Percentiles rank a stretch among this genome's conserved stretches.
phyloP scores from a whole-genome alignment of 2,888 invertebrate genomes.

The Boloria selene region DNA sequence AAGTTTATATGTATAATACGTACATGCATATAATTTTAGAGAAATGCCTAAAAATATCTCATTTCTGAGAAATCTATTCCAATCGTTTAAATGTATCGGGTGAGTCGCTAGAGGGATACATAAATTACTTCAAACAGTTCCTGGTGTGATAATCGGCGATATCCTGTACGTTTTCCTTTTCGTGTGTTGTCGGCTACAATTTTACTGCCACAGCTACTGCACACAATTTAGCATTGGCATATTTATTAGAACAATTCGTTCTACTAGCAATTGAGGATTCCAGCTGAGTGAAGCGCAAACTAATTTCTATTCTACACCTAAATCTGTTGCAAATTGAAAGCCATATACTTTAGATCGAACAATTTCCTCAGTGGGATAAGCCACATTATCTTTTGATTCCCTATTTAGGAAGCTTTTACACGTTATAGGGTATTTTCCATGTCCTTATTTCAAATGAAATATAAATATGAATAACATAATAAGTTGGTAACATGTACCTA shows the following conservation, averaged over 20 bases:
- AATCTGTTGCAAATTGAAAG: slow-evolving; percentile 3
- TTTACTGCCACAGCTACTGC: slow-evolving; percentile 40
- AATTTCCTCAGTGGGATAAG: background rate
- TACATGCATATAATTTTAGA: no score
- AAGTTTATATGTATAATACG: no score
- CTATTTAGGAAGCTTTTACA: no score
- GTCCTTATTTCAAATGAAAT: no score
- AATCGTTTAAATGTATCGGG: no score
- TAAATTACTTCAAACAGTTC: slow-evolving; percentile 48
- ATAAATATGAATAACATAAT: no score
- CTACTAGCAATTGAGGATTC: slow-evolving; percentile 15
- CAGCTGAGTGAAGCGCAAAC: slow-evolving; percentile 1
- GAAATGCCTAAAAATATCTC: no score
- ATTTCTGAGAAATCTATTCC: no score
- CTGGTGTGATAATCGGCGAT: slow-evolving; percentile 51
- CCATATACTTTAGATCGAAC: background rate
- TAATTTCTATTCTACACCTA: background rate
- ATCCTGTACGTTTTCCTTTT: slow-evolving; percentile 47
- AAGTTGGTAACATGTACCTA: no score
- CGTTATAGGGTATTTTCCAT: no score
- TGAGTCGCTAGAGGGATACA: slow-evolving; percentile 3
- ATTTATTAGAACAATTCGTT: slow-evolving; percentile 42
- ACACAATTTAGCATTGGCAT: slow-evolving; percentile 38
- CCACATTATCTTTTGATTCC: no score
- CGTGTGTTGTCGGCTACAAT: slow-evolving; percentile 41